A percentile compares a stretch with the other conserved stretches of the same genome.
phyloP scores from a whole-genome alignment of 2,797 vertebrate species.

The Eidolon dupreanum region DNA sequence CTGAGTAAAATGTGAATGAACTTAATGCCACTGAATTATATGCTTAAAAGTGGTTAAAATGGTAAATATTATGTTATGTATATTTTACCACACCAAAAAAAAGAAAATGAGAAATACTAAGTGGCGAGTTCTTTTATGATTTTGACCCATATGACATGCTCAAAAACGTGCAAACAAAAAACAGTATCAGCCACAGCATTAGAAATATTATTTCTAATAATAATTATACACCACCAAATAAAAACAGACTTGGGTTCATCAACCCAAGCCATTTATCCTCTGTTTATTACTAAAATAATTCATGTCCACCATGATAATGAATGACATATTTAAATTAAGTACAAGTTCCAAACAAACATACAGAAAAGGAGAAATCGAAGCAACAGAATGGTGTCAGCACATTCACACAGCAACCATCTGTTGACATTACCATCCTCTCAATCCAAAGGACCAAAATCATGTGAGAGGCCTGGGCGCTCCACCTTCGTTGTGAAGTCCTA shows the following conservation, averaged over 20 bases:
- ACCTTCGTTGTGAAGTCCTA: constrained; percentile 67
- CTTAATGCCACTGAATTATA: neutral
- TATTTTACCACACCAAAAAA: neutral
- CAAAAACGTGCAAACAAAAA: neutral
- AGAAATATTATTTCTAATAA: constrained; percentile 23
- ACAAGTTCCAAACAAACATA: neutral
- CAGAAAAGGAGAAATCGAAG: neutral
- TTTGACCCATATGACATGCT: constrained; percentile 14
- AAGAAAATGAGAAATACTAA: constrained; percentile 36
- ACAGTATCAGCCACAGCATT: neutral
- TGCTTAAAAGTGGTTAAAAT: neutral
- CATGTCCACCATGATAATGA: neutral
- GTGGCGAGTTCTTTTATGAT: constrained; percentile 31
- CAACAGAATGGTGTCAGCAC: constrained; percentile 3
- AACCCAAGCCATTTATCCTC: neutral
- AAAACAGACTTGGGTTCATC: neutral
- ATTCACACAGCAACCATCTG: constrained; percentile 31
- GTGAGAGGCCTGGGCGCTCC: constrained; percentile 72
- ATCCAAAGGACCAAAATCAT: constrained; percentile 57
- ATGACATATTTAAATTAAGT: neutral
- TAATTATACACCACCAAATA: neutral
- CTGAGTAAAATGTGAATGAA: neutral
- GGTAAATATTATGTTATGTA: neutral
- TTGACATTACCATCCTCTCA: neutral
- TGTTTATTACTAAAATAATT: neutral